Evolutionary conservation across 2,888 invertebrate species (phyloP), one percentile per base, ranked within the genome.

Genomic region (Epirrita christyi): DNA sequence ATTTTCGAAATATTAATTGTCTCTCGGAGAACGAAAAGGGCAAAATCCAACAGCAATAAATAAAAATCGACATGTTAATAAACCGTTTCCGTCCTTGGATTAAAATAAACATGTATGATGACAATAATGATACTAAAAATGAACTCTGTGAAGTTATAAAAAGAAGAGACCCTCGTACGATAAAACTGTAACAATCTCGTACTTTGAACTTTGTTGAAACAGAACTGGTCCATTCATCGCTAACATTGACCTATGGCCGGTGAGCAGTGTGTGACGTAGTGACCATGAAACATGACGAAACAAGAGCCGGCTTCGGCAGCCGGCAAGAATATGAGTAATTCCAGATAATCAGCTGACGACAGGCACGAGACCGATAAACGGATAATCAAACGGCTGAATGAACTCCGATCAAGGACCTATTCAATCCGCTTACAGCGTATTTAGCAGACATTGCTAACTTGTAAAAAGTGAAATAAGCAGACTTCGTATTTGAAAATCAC

Each of bases 301-400:
- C 53, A 32, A 21, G 46, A 50, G 50, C 2, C 57, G 21, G 21
- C n/a, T n/a, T n/a, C 59, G 59, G 38, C 55, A 43, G 41, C 55
- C 63, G 56, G 50, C 57, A 47, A 61, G 52, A 65, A 56, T 36
- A 66, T 66, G 59, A 64, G 59, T 64, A 62, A 64, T 64, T 57
- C 45, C 48, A 63, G 54, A 61, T 64, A 56, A 64, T 59, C 64
- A 56, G 58, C 58, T 56, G 61, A 52, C 53, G 54, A 52, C 43
- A 50, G 14, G 43, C 41, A 44, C 52, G 46, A 49, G 46, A 56
- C 46, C 47, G 51, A 58, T 65, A 63, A 59, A 59, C 42, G 43
- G 56, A 59, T 55, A 54, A 66, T 63, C 63, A 57, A 53, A 61
- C 56, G 59, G 37, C 50, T 55, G 55, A 59, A 48, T 44, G 55